Evolutionary conservation across 2,888 invertebrate species (phyloP), one percentile per base, ranked within the genome.

Genomic region (Drosophila fungiperda): DNA sequence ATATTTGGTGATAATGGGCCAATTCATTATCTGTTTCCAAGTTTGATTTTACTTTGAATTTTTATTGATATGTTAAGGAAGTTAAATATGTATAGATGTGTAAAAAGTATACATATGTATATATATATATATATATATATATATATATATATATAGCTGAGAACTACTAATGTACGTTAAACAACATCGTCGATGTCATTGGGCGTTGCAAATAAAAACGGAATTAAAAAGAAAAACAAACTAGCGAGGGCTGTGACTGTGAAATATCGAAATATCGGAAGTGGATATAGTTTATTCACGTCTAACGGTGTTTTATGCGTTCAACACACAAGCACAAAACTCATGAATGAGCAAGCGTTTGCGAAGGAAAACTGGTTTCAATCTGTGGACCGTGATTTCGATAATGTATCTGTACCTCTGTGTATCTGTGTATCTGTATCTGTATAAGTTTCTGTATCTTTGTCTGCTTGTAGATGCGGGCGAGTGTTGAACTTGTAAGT

Each of bases 331-430:
- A 29, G 32, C 55, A 36, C 45, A 38, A 38, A 38, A 45, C 55
- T 33, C 60, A 38, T 63, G 70, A 70, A 69, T 69, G 63, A 50
- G 53, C 58, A 35, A 50, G 68, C 36, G 35, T 66, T 58, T 73
- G 63, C 61, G 88, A 87, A 87, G 76, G 90, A 76, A 86, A 87
- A 87, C 90, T 83, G 90, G 87, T 87, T 87, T 74, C 71, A 33
- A 36, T 40, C 36, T 40, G 26, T 75, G 35, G 77, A 49, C 68
- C 63, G 57, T 73, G 81, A 69, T 53, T 55, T 61, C 40, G 35
- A 45, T 40, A 12, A 17, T 69, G 48, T 58, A 48, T 42, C 7
- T 59, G 40, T 57, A 42, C 60, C 7, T 61, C 23, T 23, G 23
- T 23, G 55, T 52, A 58, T 15, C 26, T 66, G n/a, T 36, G 15